Evolutionary conservation across 1,140 invertebrate genomes (phyloP).

Genomic region (Brachionus plicatilis): DNA sequence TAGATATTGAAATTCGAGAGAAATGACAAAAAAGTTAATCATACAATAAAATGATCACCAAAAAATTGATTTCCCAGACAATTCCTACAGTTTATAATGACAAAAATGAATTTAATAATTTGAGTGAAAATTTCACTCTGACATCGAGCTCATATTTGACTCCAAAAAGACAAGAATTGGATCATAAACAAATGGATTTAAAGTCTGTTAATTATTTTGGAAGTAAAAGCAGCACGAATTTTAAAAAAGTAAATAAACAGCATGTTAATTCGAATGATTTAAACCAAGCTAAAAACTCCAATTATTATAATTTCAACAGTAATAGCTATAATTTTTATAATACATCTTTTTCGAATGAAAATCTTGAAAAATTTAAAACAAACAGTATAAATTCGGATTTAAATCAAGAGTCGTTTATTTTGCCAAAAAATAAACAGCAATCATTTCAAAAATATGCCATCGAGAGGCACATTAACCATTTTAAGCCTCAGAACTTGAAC

Average conservation of each 20-base stretch:
- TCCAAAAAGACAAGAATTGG: background rate
- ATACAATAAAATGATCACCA: background rate
- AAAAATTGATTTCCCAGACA: conserved; percentile 15
- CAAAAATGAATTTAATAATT: conserved; percentile 28
- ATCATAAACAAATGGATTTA: background rate
- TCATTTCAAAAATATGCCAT: conserved; percentile 36
- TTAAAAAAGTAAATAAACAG: background rate
- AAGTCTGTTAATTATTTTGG: conserved; percentile 26
- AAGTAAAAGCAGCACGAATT: conserved; percentile 2
- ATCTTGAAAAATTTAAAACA: conserved; percentile 28
- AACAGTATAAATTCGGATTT: conserved; percentile 10
- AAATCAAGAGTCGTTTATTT: conserved; percentile 28
- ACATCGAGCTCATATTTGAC: background rate
- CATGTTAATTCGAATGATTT: background rate
- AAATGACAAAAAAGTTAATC: background rate
- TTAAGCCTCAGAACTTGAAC: background rate
- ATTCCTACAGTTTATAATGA: conserved; percentile 30
- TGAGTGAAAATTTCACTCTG: conserved; percentile 9
- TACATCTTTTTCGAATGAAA: conserved; percentile 38
- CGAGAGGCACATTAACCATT: conserved; percentile 28
- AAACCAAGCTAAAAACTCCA: background rate
- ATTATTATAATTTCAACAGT: conserved; percentile 16
- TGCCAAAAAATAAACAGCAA: conserved; percentile 24
- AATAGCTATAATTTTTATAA: conserved; percentile 16
- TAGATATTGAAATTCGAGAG: background rate